Conservation (phyloP, 2,888 invertebrate genomes). For the Dioctria linearis region DNA sequence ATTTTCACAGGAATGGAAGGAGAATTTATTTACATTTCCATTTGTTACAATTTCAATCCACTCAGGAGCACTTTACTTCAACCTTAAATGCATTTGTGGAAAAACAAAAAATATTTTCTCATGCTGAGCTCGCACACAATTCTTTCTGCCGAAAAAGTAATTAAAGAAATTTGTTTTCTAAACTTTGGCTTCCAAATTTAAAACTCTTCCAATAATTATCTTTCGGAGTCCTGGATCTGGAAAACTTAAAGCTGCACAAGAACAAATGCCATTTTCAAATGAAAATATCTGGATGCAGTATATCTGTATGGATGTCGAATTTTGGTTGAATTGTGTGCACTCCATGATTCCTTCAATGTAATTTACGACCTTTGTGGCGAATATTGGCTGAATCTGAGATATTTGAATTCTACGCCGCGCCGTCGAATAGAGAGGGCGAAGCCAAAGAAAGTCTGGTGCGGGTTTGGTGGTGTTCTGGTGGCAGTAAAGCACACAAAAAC, state of each 20-base stretch:
- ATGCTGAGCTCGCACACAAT: neutral
- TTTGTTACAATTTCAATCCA: too few relatives aligned
- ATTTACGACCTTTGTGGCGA: slow-evolving; percentile 31
- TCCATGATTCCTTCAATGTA: neutral
- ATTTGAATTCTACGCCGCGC: neutral
- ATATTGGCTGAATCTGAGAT: slow-evolving; percentile 30
- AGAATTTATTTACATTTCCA: too few relatives aligned
- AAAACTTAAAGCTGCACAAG: too few relatives aligned
- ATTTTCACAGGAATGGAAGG: too few relatives aligned
- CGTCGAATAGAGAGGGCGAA: neutral
- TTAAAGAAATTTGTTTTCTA: slow-evolving; percentile 6
- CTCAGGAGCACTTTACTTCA: too few relatives aligned
- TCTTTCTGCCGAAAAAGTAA: neutral
- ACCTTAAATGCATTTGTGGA: too few relatives aligned
- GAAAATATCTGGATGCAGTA: neutral
- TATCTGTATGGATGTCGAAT: neutral
- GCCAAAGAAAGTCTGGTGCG: neutral
- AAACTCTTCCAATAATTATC: neutral
- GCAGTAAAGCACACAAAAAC: neutral
- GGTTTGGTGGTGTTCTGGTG: neutral
- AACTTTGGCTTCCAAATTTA: neutral
- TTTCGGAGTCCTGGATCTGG: neutral
- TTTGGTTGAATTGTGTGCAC: neutral
- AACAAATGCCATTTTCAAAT: too few relatives aligned
- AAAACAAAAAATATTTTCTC: neutral